A percentile compares a stretch with the other conserved stretches of the same genome.
Conservation (phyloP, 2,888 invertebrate genomes). For the Tridacna crocea region DNA sequence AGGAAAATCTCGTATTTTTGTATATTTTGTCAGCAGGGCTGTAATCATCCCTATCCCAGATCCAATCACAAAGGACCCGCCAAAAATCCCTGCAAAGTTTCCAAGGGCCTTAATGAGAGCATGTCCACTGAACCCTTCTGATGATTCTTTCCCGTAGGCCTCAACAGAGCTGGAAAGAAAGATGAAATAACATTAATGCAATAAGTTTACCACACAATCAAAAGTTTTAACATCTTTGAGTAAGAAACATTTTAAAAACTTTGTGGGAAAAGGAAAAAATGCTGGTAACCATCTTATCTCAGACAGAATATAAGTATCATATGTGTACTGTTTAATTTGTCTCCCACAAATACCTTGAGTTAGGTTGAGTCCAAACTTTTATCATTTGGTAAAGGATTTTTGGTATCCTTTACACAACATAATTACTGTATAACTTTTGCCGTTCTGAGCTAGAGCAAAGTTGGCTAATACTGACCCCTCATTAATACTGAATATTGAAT, state of each 20-base stretch:
- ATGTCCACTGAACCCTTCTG: constrained; percentile 87
- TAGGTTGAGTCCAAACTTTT: too few species aligned
- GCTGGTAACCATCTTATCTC: too few species aligned
- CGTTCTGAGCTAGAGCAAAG: too few species aligned
- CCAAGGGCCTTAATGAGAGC: constrained; percentile 95
- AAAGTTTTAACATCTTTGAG: not conserved
- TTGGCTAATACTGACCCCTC: too few species aligned
- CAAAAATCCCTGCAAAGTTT: constrained; percentile 96
- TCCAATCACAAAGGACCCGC: constrained; percentile 95
- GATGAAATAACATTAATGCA: not conserved
- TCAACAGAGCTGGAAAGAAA: constrained; percentile 75
- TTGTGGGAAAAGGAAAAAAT: not conserved
- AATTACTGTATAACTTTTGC: too few species aligned
- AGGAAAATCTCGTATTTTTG: constrained; percentile 96
- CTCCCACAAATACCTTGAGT: too few species aligned
- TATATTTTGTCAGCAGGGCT: constrained; percentile 94
- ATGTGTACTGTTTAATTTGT: too few species aligned
- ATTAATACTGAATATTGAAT: too few species aligned
- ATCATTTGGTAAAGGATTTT: not conserved
- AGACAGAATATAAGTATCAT: too few species aligned
- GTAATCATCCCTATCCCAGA: constrained; percentile 96
- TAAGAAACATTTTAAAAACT: too few species aligned
- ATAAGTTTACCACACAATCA: not conserved
- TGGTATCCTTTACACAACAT: too few species aligned
- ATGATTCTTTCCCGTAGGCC: constrained; percentile 69